phyloP scores from a whole-genome alignment of 2,113 vertebrate species.

The Malurus alboscapulatus region DNA sequence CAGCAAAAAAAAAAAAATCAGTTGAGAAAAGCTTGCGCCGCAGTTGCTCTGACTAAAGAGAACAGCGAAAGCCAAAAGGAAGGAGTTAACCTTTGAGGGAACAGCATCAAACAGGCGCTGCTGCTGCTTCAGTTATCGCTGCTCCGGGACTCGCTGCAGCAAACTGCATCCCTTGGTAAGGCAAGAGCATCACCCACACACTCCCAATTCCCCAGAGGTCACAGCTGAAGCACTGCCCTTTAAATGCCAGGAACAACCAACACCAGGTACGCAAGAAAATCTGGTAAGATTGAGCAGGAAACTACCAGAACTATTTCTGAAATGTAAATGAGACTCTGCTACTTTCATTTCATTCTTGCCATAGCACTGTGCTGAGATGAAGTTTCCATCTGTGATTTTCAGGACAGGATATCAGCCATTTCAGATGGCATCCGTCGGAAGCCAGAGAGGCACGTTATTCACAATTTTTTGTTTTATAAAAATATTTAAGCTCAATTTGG shows the following conservation, averaged over 20 bases:
- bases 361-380: constrained; percentile 43
- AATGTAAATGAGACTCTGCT: constrained; percentile 73
- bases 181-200: background rate
- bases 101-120: background rate
- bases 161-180: background rate
- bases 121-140: background rate
- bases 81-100: constrained; percentile 7
- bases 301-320: constrained; percentile 72
- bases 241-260: background rate
- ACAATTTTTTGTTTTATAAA: background rate
- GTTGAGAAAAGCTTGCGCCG: constrained; percentile 21
- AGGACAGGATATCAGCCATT: constrained; percentile 53
- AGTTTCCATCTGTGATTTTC: constrained; percentile 62
- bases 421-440: background rate
- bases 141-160: background rate
- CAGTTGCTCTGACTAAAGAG: constrained; percentile 2
- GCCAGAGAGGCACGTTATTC: background rate
- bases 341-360: constrained; percentile 71
- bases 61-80: constrained; percentile 24
- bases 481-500: background rate
- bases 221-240: background rate
- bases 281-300: constrained; percentile 65
- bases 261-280: constrained; percentile 31
- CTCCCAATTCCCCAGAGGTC: background rate
- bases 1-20: background rate